Evolutionary conservation across 1,140 invertebrate species (phyloP).

Genomic region (Archivesica marissinica): DNA sequence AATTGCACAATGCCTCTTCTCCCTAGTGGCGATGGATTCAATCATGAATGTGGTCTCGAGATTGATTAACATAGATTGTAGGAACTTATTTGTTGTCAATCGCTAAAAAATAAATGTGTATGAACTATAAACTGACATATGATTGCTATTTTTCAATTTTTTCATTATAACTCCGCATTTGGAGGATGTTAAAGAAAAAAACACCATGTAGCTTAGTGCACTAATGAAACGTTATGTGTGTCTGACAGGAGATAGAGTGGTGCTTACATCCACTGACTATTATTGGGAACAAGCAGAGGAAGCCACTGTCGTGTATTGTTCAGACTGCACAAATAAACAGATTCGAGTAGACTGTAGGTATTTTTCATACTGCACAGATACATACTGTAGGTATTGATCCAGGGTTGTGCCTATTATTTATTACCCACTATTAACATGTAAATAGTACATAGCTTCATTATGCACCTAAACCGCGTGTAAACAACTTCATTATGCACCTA

Average conservation of each 20-base stretch:
- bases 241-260: slow-evolving; percentile 39
- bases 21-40: too few species aligned
- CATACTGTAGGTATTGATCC: background rate
- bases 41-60: too few species aligned
- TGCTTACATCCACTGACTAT: slow-evolving; percentile 48
- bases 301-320: slow-evolving; percentile 11
- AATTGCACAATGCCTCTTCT: too few species aligned
- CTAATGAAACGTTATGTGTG: too few species aligned
- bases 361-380: background rate
- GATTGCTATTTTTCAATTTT: too few species aligned
- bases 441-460: background rate
- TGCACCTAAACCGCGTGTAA: background rate
- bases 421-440: background rate
- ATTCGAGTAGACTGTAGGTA: slow-evolving; percentile 29
- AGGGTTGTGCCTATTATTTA: background rate
- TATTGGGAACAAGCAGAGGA: slow-evolving; percentile 40
- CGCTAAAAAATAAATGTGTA: too few species aligned
- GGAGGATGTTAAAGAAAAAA: too few species aligned
- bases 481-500: background rate
- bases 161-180: too few species aligned
- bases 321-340: slow-evolving; percentile 30
- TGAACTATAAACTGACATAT: too few species aligned
- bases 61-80: too few species aligned
- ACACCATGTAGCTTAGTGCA: too few species aligned
- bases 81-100: too few species aligned